phyloP scores from a whole-genome alignment of 2,797 vertebrate species.

The Halcyon leucocephala region DNA sequence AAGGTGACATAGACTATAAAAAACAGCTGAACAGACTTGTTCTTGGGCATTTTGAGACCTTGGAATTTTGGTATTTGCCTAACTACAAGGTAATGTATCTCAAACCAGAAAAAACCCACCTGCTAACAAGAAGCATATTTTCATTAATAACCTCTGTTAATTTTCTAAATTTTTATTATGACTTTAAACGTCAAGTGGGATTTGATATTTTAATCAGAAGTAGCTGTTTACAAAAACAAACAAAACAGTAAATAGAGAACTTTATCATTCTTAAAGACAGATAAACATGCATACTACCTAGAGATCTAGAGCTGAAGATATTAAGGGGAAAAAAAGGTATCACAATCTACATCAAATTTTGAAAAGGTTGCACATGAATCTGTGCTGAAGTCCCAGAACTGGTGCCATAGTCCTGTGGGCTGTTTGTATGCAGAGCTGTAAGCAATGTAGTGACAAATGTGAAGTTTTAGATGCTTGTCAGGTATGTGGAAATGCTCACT shows the following conservation, averaged over 20 bases:
- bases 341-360: background rate
- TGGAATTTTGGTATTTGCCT: background rate
- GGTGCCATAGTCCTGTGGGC: background rate
- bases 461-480: background rate
- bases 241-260: background rate
- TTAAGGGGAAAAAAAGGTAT: fast-evolving
- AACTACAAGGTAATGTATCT: background rate
- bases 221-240: background rate
- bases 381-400: background rate
- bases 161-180: background rate
- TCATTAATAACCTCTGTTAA: background rate
- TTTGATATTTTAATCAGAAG: background rate
- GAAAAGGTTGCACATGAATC: background rate
- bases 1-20: constrained; percentile 57
- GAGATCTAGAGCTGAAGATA: background rate
- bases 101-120: background rate
- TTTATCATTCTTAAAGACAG: background rate
- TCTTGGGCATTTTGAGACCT: background rate
- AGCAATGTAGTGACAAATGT: background rate
- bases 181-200: background rate
- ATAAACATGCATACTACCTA: background rate
- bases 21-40: background rate
- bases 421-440: background rate
- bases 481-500: background rate
- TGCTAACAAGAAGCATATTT: background rate